A percentile compares a stretch with the other conserved stretches of the same genome.
Conservation (phyloP, 2,797 vertebrate species). For the Macropus fuliginosus region DNA sequence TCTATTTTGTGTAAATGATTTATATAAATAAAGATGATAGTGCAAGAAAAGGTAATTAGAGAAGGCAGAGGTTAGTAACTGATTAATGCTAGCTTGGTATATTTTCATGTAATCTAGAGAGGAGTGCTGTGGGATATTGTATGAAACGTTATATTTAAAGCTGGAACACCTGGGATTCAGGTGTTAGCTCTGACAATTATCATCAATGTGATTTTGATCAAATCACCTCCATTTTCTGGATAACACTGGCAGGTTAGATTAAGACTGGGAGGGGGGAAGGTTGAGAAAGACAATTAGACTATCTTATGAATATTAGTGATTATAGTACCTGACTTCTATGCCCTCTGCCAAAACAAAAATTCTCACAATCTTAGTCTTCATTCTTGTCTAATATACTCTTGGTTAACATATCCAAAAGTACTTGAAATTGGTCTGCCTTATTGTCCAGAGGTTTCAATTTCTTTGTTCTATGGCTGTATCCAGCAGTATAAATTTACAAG, state of each 20-base stretch:
- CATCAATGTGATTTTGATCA: background rate
- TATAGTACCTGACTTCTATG: background rate
- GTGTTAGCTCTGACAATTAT: background rate
- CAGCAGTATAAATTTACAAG: background rate
- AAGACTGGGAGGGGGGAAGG: background rate
- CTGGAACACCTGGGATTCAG: background rate
- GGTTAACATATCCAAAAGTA: background rate
- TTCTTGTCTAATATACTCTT: background rate
- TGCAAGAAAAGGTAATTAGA: background rate
- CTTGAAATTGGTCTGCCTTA: background rate
- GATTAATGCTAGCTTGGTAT: background rate
- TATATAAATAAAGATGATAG: background rate
- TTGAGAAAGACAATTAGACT: background rate
- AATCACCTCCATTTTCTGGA: background rate
- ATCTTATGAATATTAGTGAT: background rate
- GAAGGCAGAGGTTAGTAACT: conserved; percentile 9
- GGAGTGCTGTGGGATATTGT: background rate
- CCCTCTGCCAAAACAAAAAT: background rate
- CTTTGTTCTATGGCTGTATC: background rate
- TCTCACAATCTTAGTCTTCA: background rate
- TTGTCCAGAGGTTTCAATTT: background rate
- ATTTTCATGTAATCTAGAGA: background rate
- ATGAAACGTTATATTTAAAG: background rate
- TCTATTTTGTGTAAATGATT: background rate
- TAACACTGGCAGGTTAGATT: background rate